Percentiles rank a stretch among this genome's conserved stretches.
These are phyloP conservation scores for Anadara kagoshimensis DNA, from an alignment of 1,140 invertebrate species.

Conservation along the genomic window DNA sequence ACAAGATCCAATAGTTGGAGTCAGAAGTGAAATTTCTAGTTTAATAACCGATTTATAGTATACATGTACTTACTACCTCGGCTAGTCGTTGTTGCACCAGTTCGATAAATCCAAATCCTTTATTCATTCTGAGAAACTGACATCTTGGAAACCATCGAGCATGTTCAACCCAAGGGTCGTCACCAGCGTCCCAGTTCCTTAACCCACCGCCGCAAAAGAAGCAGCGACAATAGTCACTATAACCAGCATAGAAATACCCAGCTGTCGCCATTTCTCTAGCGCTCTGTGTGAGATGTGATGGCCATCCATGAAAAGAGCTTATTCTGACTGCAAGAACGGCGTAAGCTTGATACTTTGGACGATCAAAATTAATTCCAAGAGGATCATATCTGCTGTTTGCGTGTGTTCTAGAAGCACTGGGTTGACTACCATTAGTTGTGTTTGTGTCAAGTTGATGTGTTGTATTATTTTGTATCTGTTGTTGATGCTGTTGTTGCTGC, in stretches of 20 bases:
- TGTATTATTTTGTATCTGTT: no score
- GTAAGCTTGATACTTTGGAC: constrained; percentile 34
- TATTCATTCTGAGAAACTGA: constrained; percentile 8
- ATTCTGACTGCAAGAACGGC: constrained; percentile 30
- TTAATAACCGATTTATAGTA: not conserved
- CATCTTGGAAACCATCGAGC: constrained; percentile 46
- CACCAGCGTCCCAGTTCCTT: no score
- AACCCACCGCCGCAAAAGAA: no score
- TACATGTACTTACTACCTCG: constrained; percentile 4
- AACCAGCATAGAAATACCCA: constrained; percentile 48
- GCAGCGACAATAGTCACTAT: no score
- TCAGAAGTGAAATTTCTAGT: not conserved
- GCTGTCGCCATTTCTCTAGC: constrained; percentile 42
- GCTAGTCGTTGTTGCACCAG: not conserved
- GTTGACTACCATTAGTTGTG: no score
- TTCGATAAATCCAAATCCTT: not conserved
- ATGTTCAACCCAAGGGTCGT: constrained; percentile 36
- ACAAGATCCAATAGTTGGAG: no score
- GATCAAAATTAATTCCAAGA: constrained; percentile 23
- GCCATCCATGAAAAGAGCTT: constrained; percentile 44
- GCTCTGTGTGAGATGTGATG: constrained; percentile 28
- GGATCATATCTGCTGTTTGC: constrained; percentile 5
- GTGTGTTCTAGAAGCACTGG: not conserved
- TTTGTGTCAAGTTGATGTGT: no score
- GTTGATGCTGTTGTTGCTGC: no score